phyloP scores from a whole-genome alignment of 2,888 invertebrate species.

The Auanema freiburgensis region DNA sequence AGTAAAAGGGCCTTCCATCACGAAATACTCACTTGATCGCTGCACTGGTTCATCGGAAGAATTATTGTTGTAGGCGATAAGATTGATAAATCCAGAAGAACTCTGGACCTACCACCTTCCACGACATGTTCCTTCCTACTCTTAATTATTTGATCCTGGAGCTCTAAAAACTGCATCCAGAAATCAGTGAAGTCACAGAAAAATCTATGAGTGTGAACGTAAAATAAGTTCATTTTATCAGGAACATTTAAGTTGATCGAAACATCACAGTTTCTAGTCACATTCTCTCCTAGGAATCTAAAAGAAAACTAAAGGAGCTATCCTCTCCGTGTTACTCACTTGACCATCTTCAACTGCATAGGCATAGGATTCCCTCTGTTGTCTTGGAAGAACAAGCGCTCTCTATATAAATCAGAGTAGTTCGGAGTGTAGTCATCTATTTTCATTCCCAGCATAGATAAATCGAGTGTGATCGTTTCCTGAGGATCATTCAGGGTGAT shows the following conservation, averaged over 20 bases:
- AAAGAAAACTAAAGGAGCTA: too few species aligned
- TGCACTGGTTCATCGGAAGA: constrained; percentile 54
- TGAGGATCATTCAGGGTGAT: constrained; percentile 34
- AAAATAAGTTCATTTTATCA: constrained; percentile 68
- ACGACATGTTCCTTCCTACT: constrained; percentile 23
- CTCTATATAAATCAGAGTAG: constrained; percentile 33
- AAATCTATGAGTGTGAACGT: constrained; percentile 77
- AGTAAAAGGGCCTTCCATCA: background rate
- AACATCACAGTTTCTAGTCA: constrained; percentile 72
- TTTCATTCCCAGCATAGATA: constrained; percentile 39
- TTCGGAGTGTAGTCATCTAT: constrained; percentile 51
- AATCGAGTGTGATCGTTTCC: constrained; percentile 40
- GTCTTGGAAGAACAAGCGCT: constrained; percentile 11
- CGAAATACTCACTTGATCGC: constrained; percentile 25
- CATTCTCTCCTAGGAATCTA: constrained; percentile 67
- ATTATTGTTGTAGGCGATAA: constrained; percentile 35
- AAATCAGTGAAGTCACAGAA: constrained; percentile 85
- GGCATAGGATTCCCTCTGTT: constrained; percentile 7
- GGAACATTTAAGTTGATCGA: constrained; percentile 78
- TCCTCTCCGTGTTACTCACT: background rate
- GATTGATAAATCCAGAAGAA: constrained; percentile 38
- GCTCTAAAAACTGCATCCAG: constrained; percentile 77
- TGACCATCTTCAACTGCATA: background rate
- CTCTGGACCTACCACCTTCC: constrained; percentile 22
- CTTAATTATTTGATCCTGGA: constrained; percentile 75